Percentiles rank a stretch among this genome's conserved stretches.
These are phyloP conservation scores for Corydoras sp. DNA, from an alignment of 2,113 vertebrate genomes.

Conservation along the genomic window DNA sequence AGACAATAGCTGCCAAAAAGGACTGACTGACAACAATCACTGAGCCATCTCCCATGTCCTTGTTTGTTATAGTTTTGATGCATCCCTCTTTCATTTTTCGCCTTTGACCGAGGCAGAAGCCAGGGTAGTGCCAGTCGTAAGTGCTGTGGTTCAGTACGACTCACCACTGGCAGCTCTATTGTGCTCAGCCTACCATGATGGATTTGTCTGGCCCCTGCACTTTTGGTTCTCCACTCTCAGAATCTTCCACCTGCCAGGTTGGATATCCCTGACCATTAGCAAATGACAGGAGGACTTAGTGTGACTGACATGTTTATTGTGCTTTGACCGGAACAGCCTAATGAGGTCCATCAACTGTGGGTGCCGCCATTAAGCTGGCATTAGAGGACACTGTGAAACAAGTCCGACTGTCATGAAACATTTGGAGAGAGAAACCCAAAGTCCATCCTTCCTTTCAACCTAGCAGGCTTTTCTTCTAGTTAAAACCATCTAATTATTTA, in stretches of 20 bases:
- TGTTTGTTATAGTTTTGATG: conserved; percentile 6
- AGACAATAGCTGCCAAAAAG: conserved; percentile 4
- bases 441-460: neutral
- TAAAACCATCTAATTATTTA: conserved; percentile 42
- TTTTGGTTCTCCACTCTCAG: conserved; percentile 49
- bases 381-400: conserved; percentile 55
- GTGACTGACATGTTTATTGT: conserved; percentile 71
- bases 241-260: conserved; percentile 50
- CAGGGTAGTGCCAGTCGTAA: neutral
- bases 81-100: neutral
- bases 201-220: conserved; percentile 14
- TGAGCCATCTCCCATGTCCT: neutral
- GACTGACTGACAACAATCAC: conserved; percentile 24
- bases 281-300: conserved; percentile 65
- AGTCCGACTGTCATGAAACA: conserved; percentile 48
- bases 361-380: conserved; percentile 50
- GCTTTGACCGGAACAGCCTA: conserved; percentile 57
- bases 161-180: neutral
- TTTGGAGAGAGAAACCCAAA: conserved; percentile 37
- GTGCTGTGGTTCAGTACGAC: neutral
- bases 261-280: conserved; percentile 64
- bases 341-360: conserved; percentile 55
- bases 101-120: neutral
- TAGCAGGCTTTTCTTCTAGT: conserved; percentile 17
- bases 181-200: conserved; percentile 23